These are phyloP conservation scores for Pyrocoelia pectoralis DNA, from an alignment of 2,888 invertebrate genomes.

Conservation along the genomic window DNA sequence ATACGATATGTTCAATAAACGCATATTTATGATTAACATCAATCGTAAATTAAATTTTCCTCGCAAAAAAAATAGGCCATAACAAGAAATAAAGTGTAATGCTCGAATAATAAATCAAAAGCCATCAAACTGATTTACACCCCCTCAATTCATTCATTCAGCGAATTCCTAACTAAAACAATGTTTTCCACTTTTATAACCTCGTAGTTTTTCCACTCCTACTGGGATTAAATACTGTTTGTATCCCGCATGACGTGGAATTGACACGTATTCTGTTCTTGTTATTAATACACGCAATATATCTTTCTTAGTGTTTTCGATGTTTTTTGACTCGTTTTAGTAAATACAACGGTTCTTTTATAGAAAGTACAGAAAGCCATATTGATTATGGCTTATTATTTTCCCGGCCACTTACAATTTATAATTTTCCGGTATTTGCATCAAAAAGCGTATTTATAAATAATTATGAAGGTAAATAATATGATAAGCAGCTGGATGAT, in stretches of 20 bases:
- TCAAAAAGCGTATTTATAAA: too few relatives aligned
- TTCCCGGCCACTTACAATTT: too few relatives aligned
- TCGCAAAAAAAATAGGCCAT: background rate
- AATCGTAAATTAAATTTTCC: too few relatives aligned
- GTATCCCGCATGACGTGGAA: constrained; percentile 10
- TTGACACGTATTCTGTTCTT: constrained; percentile 3
- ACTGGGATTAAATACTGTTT: constrained; percentile 4
- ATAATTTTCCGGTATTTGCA: too few relatives aligned
- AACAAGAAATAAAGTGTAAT: background rate
- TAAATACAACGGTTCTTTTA: too few relatives aligned
- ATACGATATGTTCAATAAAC: too few relatives aligned
- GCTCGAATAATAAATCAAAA: background rate
- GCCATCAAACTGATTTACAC: background rate
- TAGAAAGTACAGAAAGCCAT: too few relatives aligned
- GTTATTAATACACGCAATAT: constrained; percentile 1
- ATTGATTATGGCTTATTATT: too few relatives aligned
- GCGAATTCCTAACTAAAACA: background rate
- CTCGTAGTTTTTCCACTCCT: background rate
- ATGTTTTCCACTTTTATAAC: constrained; percentile 6
- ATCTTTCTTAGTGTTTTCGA: constrained; percentile 4
- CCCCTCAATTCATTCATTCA: background rate
- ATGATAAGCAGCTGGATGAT: too few relatives aligned
- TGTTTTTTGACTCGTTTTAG: background rate
- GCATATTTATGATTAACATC: too few relatives aligned
- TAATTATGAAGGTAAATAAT: too few relatives aligned